Conservation (phyloP, 1,140 invertebrate species). For the Halesus radiatus region DNA sequence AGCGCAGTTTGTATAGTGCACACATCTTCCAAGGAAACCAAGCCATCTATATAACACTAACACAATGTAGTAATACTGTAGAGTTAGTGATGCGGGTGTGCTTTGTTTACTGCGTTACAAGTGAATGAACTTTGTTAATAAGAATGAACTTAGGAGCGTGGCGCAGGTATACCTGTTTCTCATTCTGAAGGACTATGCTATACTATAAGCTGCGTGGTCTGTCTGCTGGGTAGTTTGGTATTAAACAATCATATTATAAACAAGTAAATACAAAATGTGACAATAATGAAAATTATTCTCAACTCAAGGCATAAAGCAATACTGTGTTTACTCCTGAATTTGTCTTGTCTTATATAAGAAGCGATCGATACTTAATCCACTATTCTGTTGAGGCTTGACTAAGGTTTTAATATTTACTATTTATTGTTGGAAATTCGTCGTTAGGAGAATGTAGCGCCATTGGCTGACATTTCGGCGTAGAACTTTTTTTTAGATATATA, state of each 20-base stretch:
- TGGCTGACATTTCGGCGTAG: constrained; percentile 33
- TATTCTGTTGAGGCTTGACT: neutral
- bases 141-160: no score
- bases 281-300: constrained; percentile 40
- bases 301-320: constrained; percentile 12
- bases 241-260: constrained; percentile 15
- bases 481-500: constrained; percentile 29
- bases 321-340: neutral
- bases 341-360: neutral
- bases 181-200: neutral
- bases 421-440: constrained; percentile 21
- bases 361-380: neutral
- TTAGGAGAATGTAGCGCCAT: constrained; percentile 19
- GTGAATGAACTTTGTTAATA: constrained; percentile 18
- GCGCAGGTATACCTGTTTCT: neutral
- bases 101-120: neutral
- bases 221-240: constrained; percentile 19
- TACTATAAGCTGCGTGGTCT: constrained; percentile 1
- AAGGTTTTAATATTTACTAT: constrained; percentile 28
- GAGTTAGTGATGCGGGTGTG: neutral
- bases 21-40: neutral
- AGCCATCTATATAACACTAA: no score
- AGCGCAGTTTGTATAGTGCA: neutral
- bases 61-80: neutral
- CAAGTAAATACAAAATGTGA: constrained; percentile 27